These are phyloP conservation scores for Danionella cerebrum DNA, from an alignment of 2,113 vertebrate genomes.

Conservation along the genomic window DNA sequence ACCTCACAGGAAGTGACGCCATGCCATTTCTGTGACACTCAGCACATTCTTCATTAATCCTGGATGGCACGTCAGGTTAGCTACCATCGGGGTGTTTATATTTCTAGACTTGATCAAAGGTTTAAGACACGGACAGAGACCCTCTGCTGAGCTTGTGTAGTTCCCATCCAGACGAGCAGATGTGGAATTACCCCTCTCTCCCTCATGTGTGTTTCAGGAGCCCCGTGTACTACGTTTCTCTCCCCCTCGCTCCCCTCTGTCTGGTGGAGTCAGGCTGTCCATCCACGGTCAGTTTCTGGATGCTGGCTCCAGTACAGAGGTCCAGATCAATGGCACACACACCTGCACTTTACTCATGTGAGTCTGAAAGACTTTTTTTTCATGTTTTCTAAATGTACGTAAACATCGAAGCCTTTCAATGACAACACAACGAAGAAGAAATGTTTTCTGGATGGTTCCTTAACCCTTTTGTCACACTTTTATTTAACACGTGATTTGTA, in stretches of 20 bases:
- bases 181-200: not conserved
- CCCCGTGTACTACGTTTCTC: slow-evolving; percentile 70
- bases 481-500: no score
- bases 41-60: slow-evolving; percentile 11
- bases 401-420: no score
- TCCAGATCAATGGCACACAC: slow-evolving; percentile 77
- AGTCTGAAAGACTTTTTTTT: slow-evolving; percentile 36
- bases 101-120: slow-evolving; percentile 17
- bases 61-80: slow-evolving; percentile 36
- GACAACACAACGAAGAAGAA: no score
- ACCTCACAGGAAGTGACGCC: slow-evolving; percentile 54
- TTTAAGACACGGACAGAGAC: not conserved
- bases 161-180: not conserved
- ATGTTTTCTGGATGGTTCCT: no score
- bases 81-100: slow-evolving; percentile 19
- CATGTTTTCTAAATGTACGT: not conserved
- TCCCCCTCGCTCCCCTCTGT: slow-evolving; percentile 75
- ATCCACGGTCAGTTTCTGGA: slow-evolving; percentile 76
- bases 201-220: slow-evolving; percentile 56
- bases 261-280: slow-evolving; percentile 84
- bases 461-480: no score
- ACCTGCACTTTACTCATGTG: slow-evolving; percentile 77
- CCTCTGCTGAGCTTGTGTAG: not conserved
- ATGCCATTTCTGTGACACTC: slow-evolving; percentile 14
- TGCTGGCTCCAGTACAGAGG: slow-evolving; percentile 72